phyloP scores from a whole-genome alignment of 2,113 vertebrate species.

The Microcebus ravelobensis region DNA sequence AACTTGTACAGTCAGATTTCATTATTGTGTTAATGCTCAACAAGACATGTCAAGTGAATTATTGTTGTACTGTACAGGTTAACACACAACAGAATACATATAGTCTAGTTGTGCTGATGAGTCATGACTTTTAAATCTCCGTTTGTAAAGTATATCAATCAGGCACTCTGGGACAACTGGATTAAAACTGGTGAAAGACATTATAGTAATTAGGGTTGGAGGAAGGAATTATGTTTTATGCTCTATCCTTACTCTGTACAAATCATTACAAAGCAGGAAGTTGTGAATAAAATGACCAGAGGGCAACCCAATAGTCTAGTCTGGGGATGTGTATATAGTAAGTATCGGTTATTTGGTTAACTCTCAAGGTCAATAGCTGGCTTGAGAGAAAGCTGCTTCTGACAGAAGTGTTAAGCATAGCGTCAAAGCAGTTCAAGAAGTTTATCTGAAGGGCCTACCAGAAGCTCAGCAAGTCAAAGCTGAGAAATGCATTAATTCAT shows the following conservation, averaged over 20 bases:
- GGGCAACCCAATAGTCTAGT: background rate
- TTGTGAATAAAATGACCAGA: background rate
- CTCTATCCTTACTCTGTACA: background rate
- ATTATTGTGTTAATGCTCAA: background rate
- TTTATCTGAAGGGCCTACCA: background rate
- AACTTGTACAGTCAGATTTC: background rate
- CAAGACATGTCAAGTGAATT: background rate
- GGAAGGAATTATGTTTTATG: background rate
- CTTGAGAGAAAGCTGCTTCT: background rate
- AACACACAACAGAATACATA: background rate
- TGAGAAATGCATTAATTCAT: background rate
- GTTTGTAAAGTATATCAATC: background rate
- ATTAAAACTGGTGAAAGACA: constrained; percentile 21
- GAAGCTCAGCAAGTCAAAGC: background rate
- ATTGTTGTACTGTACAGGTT: background rate
- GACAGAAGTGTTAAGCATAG: background rate
- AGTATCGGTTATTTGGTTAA: background rate
- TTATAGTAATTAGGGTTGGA: background rate
- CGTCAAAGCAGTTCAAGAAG: background rate
- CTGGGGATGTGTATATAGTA: background rate
- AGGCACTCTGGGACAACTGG: background rate
- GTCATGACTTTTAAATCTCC: background rate
- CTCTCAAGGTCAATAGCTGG: background rate
- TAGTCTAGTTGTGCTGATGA: background rate
- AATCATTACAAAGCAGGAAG: background rate